Conservation (phyloP, 2,113 vertebrate species). For the Cacatua alba region DNA sequence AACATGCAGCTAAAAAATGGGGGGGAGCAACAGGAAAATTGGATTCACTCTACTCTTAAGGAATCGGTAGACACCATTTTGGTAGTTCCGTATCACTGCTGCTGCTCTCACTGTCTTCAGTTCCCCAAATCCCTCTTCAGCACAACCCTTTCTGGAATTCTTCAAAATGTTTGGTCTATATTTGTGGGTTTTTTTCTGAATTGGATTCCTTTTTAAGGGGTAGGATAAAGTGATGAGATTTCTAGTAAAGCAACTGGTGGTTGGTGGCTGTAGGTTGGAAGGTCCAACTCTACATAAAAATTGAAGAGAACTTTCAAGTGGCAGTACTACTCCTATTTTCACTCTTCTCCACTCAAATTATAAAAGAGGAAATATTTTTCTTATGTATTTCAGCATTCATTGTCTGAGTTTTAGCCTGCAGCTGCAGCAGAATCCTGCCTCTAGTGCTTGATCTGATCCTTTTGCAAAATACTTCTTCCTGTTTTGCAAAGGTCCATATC, state of each 20-base stretch:
- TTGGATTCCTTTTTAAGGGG: not conserved
- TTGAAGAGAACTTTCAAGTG: not conserved
- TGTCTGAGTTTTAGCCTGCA: not conserved
- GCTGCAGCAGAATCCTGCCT: not conserved
- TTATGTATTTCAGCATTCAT: not conserved
- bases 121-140: not conserved
- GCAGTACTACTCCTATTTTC: not conserved
- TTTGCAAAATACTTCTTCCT: conserved; percentile 8
- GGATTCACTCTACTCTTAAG: not conserved
- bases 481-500: not conserved
- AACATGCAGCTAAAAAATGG: not conserved
- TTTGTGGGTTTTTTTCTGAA: not conserved
- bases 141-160: not conserved
- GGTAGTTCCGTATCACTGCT: not conserved
- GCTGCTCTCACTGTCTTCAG: not conserved
- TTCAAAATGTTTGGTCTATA: not conserved
- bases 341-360: not conserved
- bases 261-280: not conserved
- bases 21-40: not conserved
- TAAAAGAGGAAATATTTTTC: not conserved
- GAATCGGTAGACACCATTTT: not conserved
- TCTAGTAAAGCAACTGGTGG: not conserved
- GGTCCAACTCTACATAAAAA: not conserved
- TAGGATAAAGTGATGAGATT: not conserved
- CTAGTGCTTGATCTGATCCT: not conserved